These are phyloP conservation scores for Opisthocomus hoazin DNA, from an alignment of 2,113 vertebrate species.

Conservation along the genomic window DNA sequence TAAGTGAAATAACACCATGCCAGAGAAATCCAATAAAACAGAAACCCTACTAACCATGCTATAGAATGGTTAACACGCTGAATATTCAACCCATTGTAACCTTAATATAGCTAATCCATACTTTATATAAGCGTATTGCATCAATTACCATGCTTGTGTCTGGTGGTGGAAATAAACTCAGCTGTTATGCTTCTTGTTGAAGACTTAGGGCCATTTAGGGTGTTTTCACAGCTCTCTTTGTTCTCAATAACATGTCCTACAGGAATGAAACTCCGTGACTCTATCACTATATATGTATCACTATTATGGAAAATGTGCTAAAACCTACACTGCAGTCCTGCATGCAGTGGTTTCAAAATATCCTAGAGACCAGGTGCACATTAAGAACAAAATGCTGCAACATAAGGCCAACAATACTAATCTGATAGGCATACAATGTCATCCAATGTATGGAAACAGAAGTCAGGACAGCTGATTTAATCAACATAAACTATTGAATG, in stretches of 20 bases:
- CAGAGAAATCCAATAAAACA: not conserved
- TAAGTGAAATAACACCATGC: not conserved
- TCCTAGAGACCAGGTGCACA: not conserved
- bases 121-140: not conserved
- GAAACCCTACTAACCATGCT: not conserved
- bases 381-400: not conserved
- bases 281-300: not conserved
- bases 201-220: not conserved
- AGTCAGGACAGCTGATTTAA: not conserved
- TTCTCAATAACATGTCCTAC: not conserved
- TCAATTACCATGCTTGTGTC: not conserved
- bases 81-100: not conserved
- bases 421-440: not conserved
- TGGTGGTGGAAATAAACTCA: not conserved
- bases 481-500: not conserved
- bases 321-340: not conserved
- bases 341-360: not conserved
- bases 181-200: not conserved
- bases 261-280: not conserved
- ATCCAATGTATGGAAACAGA: not conserved
- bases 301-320: not conserved
- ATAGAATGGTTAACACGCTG: not conserved
- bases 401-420: not conserved
- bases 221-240: not conserved
- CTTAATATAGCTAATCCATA: not conserved